Evolutionary conservation across 2,797 vertebrate genomes (phyloP).

Genomic region (Heliangelus exortis): DNA sequence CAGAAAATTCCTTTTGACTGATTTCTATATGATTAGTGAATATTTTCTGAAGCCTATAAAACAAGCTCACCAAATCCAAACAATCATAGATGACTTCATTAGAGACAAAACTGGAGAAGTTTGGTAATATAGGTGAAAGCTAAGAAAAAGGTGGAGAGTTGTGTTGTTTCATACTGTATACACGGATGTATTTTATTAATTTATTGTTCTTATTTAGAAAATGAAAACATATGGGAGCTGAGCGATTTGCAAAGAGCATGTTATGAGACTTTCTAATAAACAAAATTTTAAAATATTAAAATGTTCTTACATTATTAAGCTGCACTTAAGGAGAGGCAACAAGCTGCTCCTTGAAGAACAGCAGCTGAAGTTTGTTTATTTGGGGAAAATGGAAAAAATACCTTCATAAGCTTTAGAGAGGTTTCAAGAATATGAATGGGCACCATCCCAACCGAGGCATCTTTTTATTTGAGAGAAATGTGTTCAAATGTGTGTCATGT

Average conservation of each 20-base stretch:
- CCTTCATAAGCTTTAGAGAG: background rate
- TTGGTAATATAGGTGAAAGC: background rate
- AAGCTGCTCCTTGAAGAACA: background rate
- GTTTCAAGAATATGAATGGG: background rate
- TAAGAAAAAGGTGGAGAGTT: background rate
- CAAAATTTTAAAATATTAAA: background rate
- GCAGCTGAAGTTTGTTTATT: background rate
- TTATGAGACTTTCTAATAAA: background rate
- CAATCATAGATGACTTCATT: background rate
- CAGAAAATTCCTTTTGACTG: background rate
- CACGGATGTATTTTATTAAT: background rate
- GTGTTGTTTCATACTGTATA: background rate
- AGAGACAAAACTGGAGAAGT: background rate
- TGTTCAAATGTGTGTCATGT: background rate
- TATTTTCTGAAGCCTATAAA: background rate
- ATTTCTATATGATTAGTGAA: background rate
- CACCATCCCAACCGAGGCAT: background rate
- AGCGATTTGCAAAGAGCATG: background rate
- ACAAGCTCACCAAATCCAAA: background rate
- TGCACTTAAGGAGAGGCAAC: background rate
- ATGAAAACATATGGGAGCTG: background rate
- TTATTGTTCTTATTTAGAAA: background rate
- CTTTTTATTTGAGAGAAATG: background rate
- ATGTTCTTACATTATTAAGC: background rate
- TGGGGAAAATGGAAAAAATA: background rate